Base-by-base conservation (phyloP, 2,113 vertebrate species). In the Protomyctophum bolini region DNA sequence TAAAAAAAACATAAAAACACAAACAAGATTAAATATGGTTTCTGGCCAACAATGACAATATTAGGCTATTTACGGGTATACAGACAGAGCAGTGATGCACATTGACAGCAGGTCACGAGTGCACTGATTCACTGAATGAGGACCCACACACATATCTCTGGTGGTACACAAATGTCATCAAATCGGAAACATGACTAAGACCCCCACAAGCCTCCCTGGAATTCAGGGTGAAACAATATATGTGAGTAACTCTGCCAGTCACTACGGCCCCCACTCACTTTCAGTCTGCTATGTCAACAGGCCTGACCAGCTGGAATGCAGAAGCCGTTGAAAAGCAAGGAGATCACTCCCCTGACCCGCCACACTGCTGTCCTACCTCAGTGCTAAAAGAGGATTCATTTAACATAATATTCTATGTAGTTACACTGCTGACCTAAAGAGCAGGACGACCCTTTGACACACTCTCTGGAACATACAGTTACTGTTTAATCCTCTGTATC, bases 261-360 rank as follows among this genome's bases (percentile, higher is more conserved):
- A 33, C 72, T 76, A 54, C 21, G 66, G 66, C 76, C 82, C 80
- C 76, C 80, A 70, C 77, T 89, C 88, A 86, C 89, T 87, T 83
- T 81, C 75, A 85, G 79, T 81, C 83, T 83, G 81, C 84, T 88
- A 60, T 82, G 80, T 90, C 89, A 91, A 89, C 87, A 88, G 58
- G 48, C 33, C 80, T 11, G 45, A 66, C 69, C 66, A 73, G 82
- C 74, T 80, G 87, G 87, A 91, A 93, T 90, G 88, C 75, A 83
- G 67, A 62, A 83, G 73, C 68, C 71, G 76, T 65, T 45, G 62
- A 55, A 54, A 71, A 66, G 65, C 56, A 73, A 21, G 50, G 59
- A 73, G 70, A 60, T 63, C 50, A 62, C 47, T 71, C 69, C 67
- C 10, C 76, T 41, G 45, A 11, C 66, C 60, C 11, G 49, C 55